phyloP scores from a whole-genome alignment of 2,888 invertebrate genomes.

The Limnephilus rhombicus region DNA sequence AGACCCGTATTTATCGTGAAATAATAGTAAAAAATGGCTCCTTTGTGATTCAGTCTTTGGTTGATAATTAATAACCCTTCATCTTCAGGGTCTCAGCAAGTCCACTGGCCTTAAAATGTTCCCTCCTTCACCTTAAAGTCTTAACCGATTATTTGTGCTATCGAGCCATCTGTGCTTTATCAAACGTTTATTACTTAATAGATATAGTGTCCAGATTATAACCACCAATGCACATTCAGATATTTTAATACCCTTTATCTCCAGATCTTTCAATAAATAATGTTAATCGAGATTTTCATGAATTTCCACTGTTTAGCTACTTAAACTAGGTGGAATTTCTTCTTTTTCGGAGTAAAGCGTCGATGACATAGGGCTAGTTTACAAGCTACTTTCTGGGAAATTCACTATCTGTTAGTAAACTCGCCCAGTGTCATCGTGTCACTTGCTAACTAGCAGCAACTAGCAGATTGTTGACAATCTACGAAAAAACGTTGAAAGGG shows the following conservation, averaged over 20 bases:
- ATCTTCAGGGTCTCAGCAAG: slow-evolving; percentile 5
- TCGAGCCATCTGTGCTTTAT: neutral
- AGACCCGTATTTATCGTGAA: neutral
- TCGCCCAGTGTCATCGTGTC: too few relatives aligned
- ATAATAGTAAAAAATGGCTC: slow-evolving; percentile 15
- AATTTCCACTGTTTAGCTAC: neutral
- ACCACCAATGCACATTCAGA: neutral
- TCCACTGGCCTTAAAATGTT: neutral
- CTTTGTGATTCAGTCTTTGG: slow-evolving; percentile 4
- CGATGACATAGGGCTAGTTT: too few relatives aligned
- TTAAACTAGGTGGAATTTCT: too few relatives aligned
- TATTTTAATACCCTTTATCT: neutral
- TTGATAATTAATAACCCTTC: slow-evolving; percentile 36
- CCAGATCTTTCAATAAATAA: neutral
- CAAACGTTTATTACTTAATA: neutral
- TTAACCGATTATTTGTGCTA: neutral
- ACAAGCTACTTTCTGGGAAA: too few relatives aligned
- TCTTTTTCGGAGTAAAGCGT: neutral
- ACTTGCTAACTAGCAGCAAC: too few relatives aligned
- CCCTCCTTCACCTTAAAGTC: neutral
- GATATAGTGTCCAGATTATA: neutral
- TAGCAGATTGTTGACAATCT: too few relatives aligned
- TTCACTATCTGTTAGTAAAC: too few relatives aligned
- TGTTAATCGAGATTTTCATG: neutral
- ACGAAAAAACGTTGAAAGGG: too few relatives aligned